Evolutionary conservation across 2,888 invertebrate genomes (phyloP).

Genomic region (Nematopogon swammerdamellus): DNA sequence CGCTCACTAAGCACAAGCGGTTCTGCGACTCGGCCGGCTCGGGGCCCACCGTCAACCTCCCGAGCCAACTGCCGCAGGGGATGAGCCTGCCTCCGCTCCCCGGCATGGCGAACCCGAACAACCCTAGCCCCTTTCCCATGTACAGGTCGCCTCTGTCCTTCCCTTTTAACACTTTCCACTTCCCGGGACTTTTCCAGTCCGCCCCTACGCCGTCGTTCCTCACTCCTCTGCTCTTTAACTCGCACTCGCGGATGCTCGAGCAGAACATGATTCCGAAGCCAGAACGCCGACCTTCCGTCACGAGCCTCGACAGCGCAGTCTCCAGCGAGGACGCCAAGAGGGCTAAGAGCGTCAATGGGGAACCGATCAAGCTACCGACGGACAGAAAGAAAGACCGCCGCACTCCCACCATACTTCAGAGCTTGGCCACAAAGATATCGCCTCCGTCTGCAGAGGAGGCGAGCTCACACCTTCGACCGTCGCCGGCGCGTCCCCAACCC

Average conservation of each 20-base stretch:
- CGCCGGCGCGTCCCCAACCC: slow-evolving; percentile 60
- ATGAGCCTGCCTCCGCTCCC: slow-evolving; percentile 35
- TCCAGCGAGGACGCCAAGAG: slow-evolving; percentile 41
- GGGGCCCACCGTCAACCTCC: slow-evolving; percentile 39
- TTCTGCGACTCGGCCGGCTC: slow-evolving; percentile 84
- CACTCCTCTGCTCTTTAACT: slow-evolving; percentile 64
- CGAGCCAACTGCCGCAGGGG: slow-evolving; percentile 42
- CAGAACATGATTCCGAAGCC: slow-evolving; percentile 52
- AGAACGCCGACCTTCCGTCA: slow-evolving; percentile 41
- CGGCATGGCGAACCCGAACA: slow-evolving; percentile 38
- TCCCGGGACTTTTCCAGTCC: slow-evolving; percentile 54
- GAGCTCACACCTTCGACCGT: slow-evolving; percentile 58
- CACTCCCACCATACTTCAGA: slow-evolving; percentile 53
- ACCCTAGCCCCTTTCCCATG: slow-evolving; percentile 65
- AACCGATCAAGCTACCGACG: slow-evolving; percentile 25
- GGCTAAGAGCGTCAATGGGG: slow-evolving; percentile 30
- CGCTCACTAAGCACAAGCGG: slow-evolving; percentile 92
- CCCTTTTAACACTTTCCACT: slow-evolving; percentile 63
- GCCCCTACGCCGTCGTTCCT: slow-evolving; percentile 60
- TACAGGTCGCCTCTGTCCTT: slow-evolving; percentile 67
- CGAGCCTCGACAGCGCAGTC: slow-evolving; percentile 40
- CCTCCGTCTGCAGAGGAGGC: slow-evolving; percentile 67
- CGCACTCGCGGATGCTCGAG: slow-evolving; percentile 50
- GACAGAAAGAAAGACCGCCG: slow-evolving; percentile 39
- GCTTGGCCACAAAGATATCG: slow-evolving; percentile 54